Base-by-base conservation (phyloP, 2,888 invertebrate species). In the Epinotia brunnichana region DNA sequence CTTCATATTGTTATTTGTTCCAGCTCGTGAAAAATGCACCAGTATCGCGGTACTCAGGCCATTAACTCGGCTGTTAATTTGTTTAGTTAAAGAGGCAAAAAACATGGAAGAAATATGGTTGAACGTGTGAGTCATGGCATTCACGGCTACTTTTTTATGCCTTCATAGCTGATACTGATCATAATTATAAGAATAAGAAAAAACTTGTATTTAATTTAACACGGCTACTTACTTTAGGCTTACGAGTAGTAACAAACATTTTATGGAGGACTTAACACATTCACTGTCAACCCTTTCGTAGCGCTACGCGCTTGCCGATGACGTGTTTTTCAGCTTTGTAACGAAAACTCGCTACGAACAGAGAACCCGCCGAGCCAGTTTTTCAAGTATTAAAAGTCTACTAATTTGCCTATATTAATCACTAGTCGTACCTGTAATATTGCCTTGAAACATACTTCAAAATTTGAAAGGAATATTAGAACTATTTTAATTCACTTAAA, bases 1-100 rank as follows among this genome's bases (percentile, higher is more conserved):
- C 48, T 63, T 79, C 79, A 78, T 80, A 80, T 77, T 79, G 76
- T 77, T 80, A 78, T 71, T 73, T 56, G 71, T 56, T 64, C 57
- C 51, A 35, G 71, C 71, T 76, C 74, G 51, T 59, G 59, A 39
- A 63, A 73, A 73, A 73, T 63, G 56, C 62, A 57, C 39, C 51
- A 51, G 48, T 29, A 60, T 66, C 44, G 39, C 39, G 68, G 59
- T 57, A 53, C 61, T 19, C n/a, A 17, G n/a, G n/a, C 63, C 63
- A 73, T 62, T 69, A 73, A 63, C 51, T 60, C 19, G 24, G n/a
- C 44, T 60, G 60, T 69, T 69, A 60, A 69, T 60, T 60, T 53
- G 39, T 48, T 59, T 35, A 39, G 17, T 57, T 59, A 69, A 60
- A 51, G 44, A 57, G 48, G 69, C 60, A 39, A 60, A 35, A 59